Evolutionary conservation across 2,888 invertebrate species (phyloP), one percentile per base, ranked within the genome.

Genomic region (Lasioglossum leucozonium): DNA sequence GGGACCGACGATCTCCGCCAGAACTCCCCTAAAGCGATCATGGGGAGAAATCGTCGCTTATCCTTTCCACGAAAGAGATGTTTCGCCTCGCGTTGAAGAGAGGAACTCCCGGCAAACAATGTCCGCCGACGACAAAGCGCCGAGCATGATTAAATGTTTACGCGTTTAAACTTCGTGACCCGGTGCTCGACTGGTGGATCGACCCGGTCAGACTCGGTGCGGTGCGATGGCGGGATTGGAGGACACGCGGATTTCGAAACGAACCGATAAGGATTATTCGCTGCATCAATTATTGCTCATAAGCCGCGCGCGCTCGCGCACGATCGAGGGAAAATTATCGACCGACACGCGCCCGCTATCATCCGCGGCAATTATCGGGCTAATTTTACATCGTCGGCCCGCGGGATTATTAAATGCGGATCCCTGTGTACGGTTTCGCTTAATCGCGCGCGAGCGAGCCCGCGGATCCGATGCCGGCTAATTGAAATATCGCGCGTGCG

Each of bases 261-360:
- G 72, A 67, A 78, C 47, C 79, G 62, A 75, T 58, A 81, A 78
- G 78, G 79, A 85, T 87, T 82, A 85, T 30, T 58, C 79, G 67
- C 55, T 62, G 76, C 78, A 85, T 87, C 85, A 77, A 85, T 87
- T 85, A 87, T 87, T 65, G 78, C 69, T 72, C 80, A 81, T 87
- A 87, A 87, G 79, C 87, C 82, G 62, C 30, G 71, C n/a, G 58
- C 67, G 75, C 26, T 44, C 74, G 76, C 40, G 71, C 44, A 26
- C 22, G 84, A 86, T 84, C 76, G 75, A 55, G 37, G 37, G 65
- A 62, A 80, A 80, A 80, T 79, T 74, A 76, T 74, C 42, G 51
- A 75, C 26, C 80, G 65, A 58, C 58, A 58, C 58, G n/a, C 26
- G 22, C 47, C 47, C 58, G 37, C n/a, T 51, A 47, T 30, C 74